These are phyloP conservation scores for Chaetops frenatus DNA, from an alignment of 2,113 vertebrate genomes.

Conservation along the genomic window DNA sequence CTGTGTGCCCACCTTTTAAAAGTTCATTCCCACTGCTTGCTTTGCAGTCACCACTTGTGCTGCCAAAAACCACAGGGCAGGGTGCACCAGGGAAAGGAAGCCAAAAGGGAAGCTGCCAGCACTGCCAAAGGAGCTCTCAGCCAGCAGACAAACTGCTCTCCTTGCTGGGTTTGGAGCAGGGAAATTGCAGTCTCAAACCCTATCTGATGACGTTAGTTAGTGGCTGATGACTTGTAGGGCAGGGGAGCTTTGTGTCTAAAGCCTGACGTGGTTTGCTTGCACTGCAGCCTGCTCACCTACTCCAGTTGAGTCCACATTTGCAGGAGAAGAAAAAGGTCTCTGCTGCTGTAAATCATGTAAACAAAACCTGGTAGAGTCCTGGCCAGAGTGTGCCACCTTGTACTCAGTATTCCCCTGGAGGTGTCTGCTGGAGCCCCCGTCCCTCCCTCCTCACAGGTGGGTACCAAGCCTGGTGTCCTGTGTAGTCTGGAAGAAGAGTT, in stretches of 20 bases:
- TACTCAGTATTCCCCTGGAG: background rate
- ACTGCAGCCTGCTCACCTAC: no score
- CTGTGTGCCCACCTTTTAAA: background rate
- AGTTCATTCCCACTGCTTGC: background rate
- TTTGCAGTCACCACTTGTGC: background rate
- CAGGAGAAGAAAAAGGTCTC: no score
- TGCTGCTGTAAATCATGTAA: no score
- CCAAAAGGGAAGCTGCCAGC: background rate
- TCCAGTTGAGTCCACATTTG: no score
- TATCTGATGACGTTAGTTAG: background rate
- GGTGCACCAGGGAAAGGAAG: background rate
- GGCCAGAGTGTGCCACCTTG: background rate
- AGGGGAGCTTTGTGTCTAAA: background rate
- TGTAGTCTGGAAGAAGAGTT: background rate
- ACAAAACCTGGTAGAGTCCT: no score
- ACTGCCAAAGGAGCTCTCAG: background rate
- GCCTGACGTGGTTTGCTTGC: background rate
- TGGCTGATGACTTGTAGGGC: background rate
- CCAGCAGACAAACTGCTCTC: background rate
- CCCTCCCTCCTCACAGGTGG: background rate
- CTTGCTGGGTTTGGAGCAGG: background rate
- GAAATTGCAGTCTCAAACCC: background rate
- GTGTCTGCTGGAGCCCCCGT: background rate
- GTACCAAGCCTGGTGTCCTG: background rate
- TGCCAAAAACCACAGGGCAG: background rate